A percentile compares a stretch with the other conserved stretches of the same genome.
Conservation (phyloP, 2,797 vertebrate genomes). For the Hapalemur alaotrensis region DNA sequence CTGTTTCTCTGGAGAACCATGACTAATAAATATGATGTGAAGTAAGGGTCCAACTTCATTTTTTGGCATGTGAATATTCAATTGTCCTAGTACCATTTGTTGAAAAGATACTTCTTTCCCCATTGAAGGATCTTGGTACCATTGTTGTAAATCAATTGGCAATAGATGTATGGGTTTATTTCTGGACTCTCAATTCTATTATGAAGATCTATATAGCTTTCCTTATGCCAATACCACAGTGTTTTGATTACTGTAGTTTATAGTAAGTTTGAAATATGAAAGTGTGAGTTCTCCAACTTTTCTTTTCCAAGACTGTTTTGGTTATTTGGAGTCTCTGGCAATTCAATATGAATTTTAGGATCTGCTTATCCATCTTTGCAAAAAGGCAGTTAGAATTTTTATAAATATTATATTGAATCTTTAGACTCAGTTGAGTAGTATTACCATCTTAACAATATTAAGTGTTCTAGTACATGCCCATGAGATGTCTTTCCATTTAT, state of each 20-base stretch:
- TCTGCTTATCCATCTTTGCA: not conserved
- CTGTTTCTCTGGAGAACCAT: not conserved
- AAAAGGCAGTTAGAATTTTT: not conserved
- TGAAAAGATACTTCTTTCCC: not conserved
- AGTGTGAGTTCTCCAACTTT: not conserved
- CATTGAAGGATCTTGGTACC: not conserved
- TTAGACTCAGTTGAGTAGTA: not conserved
- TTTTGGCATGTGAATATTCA: not conserved
- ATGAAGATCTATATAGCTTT: not conserved
- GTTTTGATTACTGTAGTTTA: slow-evolving; percentile 5
- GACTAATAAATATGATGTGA: not conserved
- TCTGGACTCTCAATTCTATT: not conserved
- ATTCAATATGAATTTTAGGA: not conserved
- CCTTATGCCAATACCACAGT: not conserved
- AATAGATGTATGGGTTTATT: not conserved
- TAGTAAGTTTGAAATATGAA: not conserved
- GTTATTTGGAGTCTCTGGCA: not conserved
- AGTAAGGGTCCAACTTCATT: not conserved
- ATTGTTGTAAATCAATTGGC: not conserved
- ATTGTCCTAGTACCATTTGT: not conserved
- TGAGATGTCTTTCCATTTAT: not conserved
- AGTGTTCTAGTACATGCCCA: not conserved
- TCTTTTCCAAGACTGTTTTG: not conserved
- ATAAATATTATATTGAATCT: not conserved
- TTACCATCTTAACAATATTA: not conserved